Percentiles rank a stretch among this genome's conserved stretches.
Evolutionary conservation across 2,113 vertebrate species (phyloP).

Genomic region (Phoxinus phoxinus): DNA sequence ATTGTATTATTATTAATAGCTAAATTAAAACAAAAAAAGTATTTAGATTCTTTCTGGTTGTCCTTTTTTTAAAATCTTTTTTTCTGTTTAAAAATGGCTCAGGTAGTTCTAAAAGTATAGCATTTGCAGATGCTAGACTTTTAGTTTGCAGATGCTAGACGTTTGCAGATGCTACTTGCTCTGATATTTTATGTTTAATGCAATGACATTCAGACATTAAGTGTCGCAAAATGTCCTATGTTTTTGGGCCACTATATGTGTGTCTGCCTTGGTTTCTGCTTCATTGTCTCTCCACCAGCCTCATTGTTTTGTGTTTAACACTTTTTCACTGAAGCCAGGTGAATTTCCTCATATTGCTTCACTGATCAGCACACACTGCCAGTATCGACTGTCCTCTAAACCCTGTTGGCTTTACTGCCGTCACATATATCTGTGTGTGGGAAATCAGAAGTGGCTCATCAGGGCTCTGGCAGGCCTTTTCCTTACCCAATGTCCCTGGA

Average conservation of each 20-base stretch:
- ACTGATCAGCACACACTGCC: neutral
- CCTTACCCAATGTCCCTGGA: constrained; percentile 69
- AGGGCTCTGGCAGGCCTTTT: constrained; percentile 56
- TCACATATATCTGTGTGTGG: constrained; percentile 25
- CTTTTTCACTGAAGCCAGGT: constrained; percentile 9
- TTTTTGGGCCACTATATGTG: neutral
- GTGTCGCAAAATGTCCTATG: neutral
- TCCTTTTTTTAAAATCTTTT: too few species aligned
- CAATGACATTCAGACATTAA: neutral
- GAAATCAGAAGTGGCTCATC: constrained; percentile 30
- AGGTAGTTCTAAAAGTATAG: neutral
- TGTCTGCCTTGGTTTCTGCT: neutral
- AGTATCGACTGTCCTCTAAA: constrained; percentile 8
- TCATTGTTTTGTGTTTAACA: neutral
- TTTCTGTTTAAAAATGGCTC: neutral
- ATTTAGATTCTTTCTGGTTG: neutral
- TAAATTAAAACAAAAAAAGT: neutral
- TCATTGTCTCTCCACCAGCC: neutral
- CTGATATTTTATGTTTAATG: too few species aligned
- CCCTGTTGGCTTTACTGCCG: constrained; percentile 6
- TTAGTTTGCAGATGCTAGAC: too few species aligned
- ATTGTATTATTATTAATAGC: neutral
- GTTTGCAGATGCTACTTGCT: too few species aligned
- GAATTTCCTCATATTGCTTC: constrained; percentile 10
- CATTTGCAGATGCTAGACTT: too few species aligned